Conservation (phyloP, 2,113 vertebrate species). For the Pteruthius melanotis region DNA sequence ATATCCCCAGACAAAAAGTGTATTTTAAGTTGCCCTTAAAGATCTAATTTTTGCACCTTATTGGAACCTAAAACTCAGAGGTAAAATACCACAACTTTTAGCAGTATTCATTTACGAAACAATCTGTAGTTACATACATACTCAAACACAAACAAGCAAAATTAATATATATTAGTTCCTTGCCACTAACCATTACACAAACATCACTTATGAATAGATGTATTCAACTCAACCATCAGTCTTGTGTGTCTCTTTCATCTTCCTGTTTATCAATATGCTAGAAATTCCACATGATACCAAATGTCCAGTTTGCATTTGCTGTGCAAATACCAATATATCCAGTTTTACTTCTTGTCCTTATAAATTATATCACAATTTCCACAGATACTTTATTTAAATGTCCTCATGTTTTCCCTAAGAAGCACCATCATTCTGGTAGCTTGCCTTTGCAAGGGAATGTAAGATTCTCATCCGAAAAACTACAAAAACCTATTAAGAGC, state of each 20-base stretch:
- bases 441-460: neutral
- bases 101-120: neutral
- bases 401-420: neutral
- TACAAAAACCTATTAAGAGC: neutral
- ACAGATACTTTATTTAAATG: neutral
- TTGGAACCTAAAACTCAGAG: neutral
- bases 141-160: neutral
- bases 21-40: neutral
- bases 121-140: neutral
- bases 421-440: neutral
- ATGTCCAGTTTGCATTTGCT: neutral
- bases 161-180: neutral
- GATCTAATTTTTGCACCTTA: neutral
- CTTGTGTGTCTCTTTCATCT: neutral
- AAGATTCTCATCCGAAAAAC: neutral
- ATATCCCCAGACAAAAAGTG: neutral
- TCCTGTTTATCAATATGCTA: neutral
- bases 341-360: neutral
- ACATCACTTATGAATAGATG: neutral
- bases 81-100: neutral
- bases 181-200: neutral
- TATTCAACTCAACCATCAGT: neutral
- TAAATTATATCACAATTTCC: neutral
- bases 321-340: neutral
- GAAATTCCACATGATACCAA: neutral